These are phyloP conservation scores for Cynaeus angustus DNA, from an alignment of 2,888 invertebrate species.

Conservation along the genomic window DNA sequence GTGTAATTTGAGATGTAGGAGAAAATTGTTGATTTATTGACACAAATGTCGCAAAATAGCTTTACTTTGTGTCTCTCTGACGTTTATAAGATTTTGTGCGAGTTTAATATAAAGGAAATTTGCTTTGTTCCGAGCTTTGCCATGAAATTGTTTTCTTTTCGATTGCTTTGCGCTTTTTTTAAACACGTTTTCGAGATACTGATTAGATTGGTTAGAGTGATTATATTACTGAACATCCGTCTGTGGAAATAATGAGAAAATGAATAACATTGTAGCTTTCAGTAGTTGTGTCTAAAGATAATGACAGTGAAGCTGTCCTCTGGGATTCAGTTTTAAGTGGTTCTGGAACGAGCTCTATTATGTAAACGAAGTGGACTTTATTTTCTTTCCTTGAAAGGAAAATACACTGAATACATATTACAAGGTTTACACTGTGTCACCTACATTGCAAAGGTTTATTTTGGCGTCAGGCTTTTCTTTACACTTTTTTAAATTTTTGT, in stretches of 20 bases:
- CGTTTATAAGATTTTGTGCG: neutral
- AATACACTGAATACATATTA: slow-evolving; percentile 3
- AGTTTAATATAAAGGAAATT: slow-evolving; percentile 8
- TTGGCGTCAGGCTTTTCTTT: no score
- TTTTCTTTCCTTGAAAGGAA: slow-evolving; percentile 3
- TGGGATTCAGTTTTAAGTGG: slow-evolving; percentile 5
- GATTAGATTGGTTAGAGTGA: neutral
- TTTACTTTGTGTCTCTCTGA: neutral
- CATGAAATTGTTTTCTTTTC: slow-evolving; percentile 6
- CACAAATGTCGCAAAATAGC: slow-evolving; percentile 1
- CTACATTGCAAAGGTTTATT: no score
- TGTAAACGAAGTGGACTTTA: slow-evolving; percentile 13
- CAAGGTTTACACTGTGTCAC: neutral
- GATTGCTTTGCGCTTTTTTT: neutral
- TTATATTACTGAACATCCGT: neutral
- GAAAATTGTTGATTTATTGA: slow-evolving; percentile 8
- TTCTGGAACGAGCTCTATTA: neutral
- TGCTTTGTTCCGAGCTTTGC: neutral
- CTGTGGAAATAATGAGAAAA: slow-evolving; percentile 1
- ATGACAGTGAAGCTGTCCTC: slow-evolving; percentile 3
- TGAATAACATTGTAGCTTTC: slow-evolving; percentile 9
- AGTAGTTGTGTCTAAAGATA: slow-evolving; percentile 10
- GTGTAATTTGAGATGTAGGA: slow-evolving; percentile 5
- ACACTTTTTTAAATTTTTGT: no score
- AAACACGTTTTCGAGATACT: no score